These are phyloP conservation scores for Neosilurus mollespiculum DNA, from an alignment of 2,797 vertebrate genomes.

Conservation along the genomic window DNA sequence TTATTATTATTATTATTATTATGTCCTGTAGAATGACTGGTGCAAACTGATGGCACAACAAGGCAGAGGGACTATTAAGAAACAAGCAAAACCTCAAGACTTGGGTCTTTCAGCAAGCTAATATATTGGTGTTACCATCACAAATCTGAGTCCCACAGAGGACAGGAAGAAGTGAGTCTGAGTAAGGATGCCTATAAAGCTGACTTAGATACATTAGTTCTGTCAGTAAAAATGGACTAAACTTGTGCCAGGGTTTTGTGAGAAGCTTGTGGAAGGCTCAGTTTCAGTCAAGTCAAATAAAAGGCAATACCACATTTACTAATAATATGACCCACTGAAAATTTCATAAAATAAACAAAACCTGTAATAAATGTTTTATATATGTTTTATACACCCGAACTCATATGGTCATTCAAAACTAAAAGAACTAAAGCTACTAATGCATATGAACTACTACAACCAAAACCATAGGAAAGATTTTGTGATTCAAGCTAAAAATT, in stretches of 20 bases:
- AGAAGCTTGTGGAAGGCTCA: not conserved
- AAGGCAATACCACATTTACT: not conserved
- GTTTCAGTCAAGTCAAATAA: not conserved
- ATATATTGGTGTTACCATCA: not conserved
- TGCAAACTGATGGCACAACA: not conserved
- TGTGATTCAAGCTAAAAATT: not conserved
- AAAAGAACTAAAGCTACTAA: not conserved
- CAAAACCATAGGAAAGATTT: not conserved
- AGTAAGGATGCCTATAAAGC: not conserved
- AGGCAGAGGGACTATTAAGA: not conserved
- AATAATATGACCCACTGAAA: no score
- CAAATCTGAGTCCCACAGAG: not conserved
- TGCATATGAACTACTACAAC: not conserved
- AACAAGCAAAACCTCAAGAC: not conserved
- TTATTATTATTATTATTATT: no score
- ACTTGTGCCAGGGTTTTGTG: not conserved
- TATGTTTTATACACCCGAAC: no score
- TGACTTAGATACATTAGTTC: not conserved
- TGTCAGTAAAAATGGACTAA: not conserved
- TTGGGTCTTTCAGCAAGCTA: not conserved
- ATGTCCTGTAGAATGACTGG: not conserved
- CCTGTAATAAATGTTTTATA: no score
- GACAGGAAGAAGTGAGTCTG: not conserved
- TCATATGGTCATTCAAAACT: no score
- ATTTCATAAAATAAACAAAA: no score